Evolutionary conservation across 35 echinoderm and acorn worm species (phyloP).

Genomic region (Hemicentrotus pulcherrimus): DNA sequence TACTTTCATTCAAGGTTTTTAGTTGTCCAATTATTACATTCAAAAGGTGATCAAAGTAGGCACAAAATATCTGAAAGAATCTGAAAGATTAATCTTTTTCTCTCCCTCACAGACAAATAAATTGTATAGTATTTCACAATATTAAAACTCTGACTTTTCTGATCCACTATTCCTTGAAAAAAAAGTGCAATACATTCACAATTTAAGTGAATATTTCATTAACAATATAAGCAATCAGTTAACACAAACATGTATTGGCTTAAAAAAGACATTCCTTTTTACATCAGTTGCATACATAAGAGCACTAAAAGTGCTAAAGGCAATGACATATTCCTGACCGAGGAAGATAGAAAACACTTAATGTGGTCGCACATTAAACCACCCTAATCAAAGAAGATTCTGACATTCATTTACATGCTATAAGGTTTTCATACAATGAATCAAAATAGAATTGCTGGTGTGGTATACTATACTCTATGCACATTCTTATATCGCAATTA

Average conservation of each 20-base stretch:
- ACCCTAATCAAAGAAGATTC: not conserved
- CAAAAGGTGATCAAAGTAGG: not conserved
- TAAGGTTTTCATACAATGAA: not conserved
- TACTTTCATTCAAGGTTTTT: not conserved
- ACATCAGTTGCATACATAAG: not conserved
- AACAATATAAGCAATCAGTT: not conserved
- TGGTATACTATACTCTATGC: not conserved
- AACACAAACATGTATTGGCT: not conserved
- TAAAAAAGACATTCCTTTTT: not conserved
- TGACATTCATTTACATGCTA: not conserved
- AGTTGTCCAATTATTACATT: not conserved
- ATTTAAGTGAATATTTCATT: not conserved
- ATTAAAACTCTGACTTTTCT: not conserved
- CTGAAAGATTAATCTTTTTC: not conserved
- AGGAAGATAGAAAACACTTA: not conserved
- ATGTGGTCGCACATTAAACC: not conserved
- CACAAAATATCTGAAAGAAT: not conserved
- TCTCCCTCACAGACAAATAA: not conserved
- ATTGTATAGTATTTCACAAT: too few relatives aligned
- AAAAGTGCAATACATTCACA: not conserved
- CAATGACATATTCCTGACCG: not conserved
- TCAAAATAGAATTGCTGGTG: not conserved
- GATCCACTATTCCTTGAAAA: not conserved
- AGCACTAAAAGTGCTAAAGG: not conserved
- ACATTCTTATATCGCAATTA: not conserved